phyloP scores from a whole-genome alignment of 1,140 invertebrate genomes.

The Solenopsis invicta region DNA sequence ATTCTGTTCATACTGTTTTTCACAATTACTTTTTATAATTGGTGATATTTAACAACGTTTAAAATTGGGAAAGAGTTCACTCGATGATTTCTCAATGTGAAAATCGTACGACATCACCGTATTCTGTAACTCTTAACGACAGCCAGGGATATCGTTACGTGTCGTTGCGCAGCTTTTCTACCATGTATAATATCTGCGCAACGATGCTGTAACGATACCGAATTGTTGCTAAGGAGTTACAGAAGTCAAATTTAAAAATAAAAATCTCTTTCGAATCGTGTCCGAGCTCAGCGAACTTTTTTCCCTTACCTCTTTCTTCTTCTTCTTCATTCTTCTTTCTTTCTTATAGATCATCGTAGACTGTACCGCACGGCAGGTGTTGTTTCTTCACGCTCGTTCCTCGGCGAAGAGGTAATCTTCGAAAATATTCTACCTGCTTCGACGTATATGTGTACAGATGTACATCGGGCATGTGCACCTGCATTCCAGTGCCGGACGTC shows the following conservation, averaged over 20 bases:
- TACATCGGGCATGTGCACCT: slow-evolving; percentile 30
- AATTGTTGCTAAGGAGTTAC: no score
- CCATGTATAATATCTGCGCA: no score
- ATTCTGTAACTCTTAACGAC: no score
- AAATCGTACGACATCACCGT: no score
- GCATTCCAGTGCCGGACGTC: slow-evolving; percentile 16
- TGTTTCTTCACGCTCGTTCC: slow-evolving; percentile 18
- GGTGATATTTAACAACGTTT: no score
- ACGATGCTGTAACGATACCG: no score
- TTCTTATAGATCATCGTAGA: not conserved
- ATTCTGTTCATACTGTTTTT: no score
- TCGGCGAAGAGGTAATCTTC: slow-evolving; percentile 28
- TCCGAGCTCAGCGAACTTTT: not conserved
- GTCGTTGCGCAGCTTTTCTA: no score
- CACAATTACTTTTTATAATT: no score
- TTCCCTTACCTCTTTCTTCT: not conserved
- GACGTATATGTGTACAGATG: not conserved
- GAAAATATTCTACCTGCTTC: slow-evolving; percentile 60
- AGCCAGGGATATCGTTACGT: no score
- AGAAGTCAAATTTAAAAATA: not conserved
- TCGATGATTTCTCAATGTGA: no score
- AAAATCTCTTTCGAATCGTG: not conserved
- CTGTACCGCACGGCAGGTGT: slow-evolving; percentile 21
- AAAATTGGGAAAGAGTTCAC: no score
- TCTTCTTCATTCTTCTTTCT: not conserved